Evolutionary conservation across 2,888 invertebrate species (phyloP), one percentile per base, ranked within the genome.

Genomic region (Candidula unifasciata): DNA sequence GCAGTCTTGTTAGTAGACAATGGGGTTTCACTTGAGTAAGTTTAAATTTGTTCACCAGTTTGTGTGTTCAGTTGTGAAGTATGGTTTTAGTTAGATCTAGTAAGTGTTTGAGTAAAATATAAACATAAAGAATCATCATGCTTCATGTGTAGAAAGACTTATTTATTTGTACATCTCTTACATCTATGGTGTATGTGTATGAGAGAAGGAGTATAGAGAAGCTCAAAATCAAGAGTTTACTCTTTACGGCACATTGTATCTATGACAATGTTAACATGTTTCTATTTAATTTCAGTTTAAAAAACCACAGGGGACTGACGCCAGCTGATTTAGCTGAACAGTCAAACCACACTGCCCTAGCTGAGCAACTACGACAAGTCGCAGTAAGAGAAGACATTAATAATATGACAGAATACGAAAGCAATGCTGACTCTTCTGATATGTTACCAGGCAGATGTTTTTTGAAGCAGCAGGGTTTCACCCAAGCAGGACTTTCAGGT

Each of bases 1-100:
- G 89, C 91, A 60, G 90, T 90, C 79, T 86, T 93, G 64, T 89
- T 93, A 13, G 89, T 91, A 2, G 89, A 91, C 27, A 91, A 92
- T 85, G 92, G 92, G 44, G 90, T 92, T 69, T 89, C 89, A 35
- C 85, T 93, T 18, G 88, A 88, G 93, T 93, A 89, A 88, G 89
- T 88, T 18, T 5, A 8, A 21, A 6, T 27, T 66, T 3, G 27
- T 69, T 33, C 18, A 68, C 6, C 30, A 8, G 13, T 68, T 68
- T 0, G 44, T 44, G 44, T 44, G 44, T 44, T 3, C 13, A 13
- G 0, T 44, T 44, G 44, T 10, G 44, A 44, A 13, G 13, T 6
- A 44, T 1, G 13, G 44, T 44, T 44, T 44, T 13, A 44, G 13
- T 44, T 44, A 44, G 44, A 44, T 44, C 44, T 44, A 44, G 44